Conservation (phyloP, 2,888 invertebrate genomes). For the Amiota communis region DNA sequence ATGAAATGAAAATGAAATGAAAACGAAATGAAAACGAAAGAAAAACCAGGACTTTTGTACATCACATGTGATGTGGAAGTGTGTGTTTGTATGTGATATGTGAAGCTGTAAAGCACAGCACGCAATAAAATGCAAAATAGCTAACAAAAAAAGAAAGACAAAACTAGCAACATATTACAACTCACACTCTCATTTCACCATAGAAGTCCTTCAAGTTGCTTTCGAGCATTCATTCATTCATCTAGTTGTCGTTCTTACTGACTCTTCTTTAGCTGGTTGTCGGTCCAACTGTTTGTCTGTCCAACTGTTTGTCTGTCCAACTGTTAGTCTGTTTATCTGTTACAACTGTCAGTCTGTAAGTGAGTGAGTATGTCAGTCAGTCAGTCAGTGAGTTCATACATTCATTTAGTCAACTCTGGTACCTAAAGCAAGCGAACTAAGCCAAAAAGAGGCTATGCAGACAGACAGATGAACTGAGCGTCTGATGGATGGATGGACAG, state of each 20-base stretch:
- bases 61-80: too few species aligned
- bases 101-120: slow-evolving; percentile 23
- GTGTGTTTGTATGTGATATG: background rate
- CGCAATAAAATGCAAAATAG: slow-evolving; percentile 37
- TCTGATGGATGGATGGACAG: background rate
- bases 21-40: background rate
- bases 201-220: background rate
- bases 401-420: slow-evolving; percentile 9
- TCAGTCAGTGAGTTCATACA: background rate
- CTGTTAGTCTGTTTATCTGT: background rate
- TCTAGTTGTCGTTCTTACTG: background rate
- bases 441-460: background rate
- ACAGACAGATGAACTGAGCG: background rate
- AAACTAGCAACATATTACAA: background rate
- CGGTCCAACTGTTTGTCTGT: slow-evolving; percentile 2
- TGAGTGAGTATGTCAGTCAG: background rate
- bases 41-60: background rate
- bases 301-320: background rate
- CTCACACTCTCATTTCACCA: background rate
- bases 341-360: background rate
- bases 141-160: slow-evolving; percentile 2
- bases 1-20: slow-evolving; percentile 8
- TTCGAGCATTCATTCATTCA: slow-evolving; percentile 1
- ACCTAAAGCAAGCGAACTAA: too few species aligned
- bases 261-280: background rate